phyloP scores from a whole-genome alignment of 2,797 vertebrate species.

The Pseudochaenichthys georgianus region DNA sequence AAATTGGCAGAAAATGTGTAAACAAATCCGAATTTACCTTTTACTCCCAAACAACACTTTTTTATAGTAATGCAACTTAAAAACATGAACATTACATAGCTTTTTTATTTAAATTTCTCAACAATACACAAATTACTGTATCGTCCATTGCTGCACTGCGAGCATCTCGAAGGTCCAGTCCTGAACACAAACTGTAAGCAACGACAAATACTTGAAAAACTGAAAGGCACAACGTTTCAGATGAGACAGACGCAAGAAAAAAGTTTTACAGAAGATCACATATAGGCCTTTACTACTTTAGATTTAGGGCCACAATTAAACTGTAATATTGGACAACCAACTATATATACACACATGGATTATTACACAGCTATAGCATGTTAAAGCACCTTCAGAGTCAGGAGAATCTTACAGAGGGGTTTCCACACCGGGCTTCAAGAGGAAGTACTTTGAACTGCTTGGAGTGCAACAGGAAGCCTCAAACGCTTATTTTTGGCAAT shows the following conservation, averaged over 20 bases:
- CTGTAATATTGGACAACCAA: constrained; percentile 51
- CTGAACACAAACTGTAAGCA: neutral
- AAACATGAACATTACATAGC: neutral
- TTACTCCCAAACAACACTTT: neutral
- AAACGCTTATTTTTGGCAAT: no score
- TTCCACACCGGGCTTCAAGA: constrained; percentile 24
- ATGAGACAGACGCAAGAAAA: neutral
- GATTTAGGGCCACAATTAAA: constrained; percentile 56
- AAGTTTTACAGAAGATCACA: constrained; percentile 45
- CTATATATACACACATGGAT: constrained; percentile 53
- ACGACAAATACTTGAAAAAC: neutral
- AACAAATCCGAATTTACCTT: neutral
- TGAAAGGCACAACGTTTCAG: neutral
- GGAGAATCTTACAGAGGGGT: neutral
- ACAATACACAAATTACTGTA: neutral
- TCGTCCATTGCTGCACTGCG: constrained; percentile 8
- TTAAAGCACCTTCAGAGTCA: constrained; percentile 43
- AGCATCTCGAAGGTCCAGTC: constrained; percentile 1
- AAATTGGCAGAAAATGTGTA: neutral
- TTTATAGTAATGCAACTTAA: neutral
- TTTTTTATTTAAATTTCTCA: neutral
- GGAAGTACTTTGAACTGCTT: neutral
- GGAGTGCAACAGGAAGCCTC: neutral
- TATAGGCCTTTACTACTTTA: constrained; percentile 59
- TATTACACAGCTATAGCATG: constrained; percentile 61